Evolutionary conservation across 2,888 invertebrate genomes (phyloP).

Genomic region (Hemaris fuciformis): DNA sequence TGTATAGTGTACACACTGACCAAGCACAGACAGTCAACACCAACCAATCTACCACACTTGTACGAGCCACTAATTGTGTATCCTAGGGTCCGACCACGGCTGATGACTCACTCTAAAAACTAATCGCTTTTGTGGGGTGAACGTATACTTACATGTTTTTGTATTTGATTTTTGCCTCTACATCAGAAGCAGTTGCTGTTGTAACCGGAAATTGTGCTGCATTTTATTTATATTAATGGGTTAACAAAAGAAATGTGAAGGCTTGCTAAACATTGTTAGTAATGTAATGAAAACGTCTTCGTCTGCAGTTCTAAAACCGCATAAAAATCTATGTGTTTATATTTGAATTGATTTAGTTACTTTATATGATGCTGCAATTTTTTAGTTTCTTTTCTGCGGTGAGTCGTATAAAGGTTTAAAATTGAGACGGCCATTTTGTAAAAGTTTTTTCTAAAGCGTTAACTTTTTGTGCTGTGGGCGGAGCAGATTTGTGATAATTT

Average conservation of each 20-base stretch:
- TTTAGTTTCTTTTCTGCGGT: too few relatives aligned
- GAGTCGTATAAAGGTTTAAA: background rate
- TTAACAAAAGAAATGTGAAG: too few relatives aligned
- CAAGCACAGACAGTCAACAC: constrained; percentile 50
- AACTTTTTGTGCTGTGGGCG: constrained; percentile 70
- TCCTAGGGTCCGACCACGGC: constrained; percentile 29
- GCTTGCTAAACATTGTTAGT: too few relatives aligned
- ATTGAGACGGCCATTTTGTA: constrained; percentile 45
- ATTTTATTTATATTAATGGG: background rate
- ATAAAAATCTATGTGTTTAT: too few relatives aligned
- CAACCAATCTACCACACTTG: constrained; percentile 30
- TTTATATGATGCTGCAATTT: too few relatives aligned
- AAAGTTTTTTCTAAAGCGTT: constrained; percentile 39
- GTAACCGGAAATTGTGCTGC: too few relatives aligned
- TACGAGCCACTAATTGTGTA: constrained; percentile 36
- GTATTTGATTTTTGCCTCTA: too few relatives aligned
- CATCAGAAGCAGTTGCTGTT: too few relatives aligned
- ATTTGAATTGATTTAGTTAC: too few relatives aligned
- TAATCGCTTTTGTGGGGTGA: background rate
- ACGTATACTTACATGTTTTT: too few relatives aligned
- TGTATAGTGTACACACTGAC: constrained; percentile 34
- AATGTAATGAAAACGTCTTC: too few relatives aligned
- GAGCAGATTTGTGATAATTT: constrained; percentile 62
- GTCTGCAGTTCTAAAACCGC: too few relatives aligned
- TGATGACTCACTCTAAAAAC: constrained; percentile 15